Evolutionary conservation across 2,797 vertebrate species (phyloP).

Genomic region (Macropodus opercularis): DNA sequence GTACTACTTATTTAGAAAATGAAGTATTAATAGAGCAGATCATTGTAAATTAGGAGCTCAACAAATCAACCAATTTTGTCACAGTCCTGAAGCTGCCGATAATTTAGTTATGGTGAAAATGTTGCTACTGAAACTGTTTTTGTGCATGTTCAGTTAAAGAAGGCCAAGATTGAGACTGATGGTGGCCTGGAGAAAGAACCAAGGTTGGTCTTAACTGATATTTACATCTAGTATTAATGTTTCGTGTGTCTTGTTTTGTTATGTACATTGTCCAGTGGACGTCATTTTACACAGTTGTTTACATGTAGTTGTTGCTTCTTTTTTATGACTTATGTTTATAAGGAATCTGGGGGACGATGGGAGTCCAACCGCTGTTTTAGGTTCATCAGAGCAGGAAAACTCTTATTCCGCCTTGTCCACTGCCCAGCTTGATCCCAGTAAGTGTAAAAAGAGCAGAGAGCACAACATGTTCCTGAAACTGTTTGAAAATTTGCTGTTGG

Average conservation of each 20-base stretch:
- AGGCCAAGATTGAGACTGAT: slow-evolving; percentile 88
- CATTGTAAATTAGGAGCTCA: neutral
- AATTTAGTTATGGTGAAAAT: neutral
- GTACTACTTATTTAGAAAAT: neutral
- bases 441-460: slow-evolving; percentile 39
- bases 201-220: slow-evolving; percentile 76
- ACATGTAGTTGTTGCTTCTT: neutral
- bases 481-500: neutral
- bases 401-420: slow-evolving; percentile 83
- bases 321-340: slow-evolving; percentile 5
- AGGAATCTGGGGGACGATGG: slow-evolving; percentile 62
- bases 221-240: neutral
- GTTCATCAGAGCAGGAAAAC: slow-evolving; percentile 79
- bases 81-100: neutral
- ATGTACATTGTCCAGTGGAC: neutral
- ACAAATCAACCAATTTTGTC: neutral
- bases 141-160: slow-evolving; percentile 87
- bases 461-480: neutral
- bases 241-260: neutral
- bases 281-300: neutral
- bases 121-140: neutral
- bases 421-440: slow-evolving; percentile 85
- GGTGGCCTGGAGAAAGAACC: slow-evolving; percentile 82
- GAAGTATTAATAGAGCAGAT: neutral
- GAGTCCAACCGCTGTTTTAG: slow-evolving; percentile 81